Conservation (phyloP, 1,140 invertebrate species). For the Agrilus planipennis region DNA sequence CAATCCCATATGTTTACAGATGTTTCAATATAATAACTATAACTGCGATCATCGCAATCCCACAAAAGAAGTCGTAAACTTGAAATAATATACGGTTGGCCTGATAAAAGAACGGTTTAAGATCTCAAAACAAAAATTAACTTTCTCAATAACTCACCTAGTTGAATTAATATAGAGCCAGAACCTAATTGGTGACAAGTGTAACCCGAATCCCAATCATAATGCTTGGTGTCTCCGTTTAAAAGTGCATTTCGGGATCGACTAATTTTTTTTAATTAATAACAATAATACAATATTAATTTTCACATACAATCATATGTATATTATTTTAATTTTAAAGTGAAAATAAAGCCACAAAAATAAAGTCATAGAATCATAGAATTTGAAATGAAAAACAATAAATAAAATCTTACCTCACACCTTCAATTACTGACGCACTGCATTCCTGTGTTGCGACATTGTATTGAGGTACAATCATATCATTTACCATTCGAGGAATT, state of each 20-base stretch:
- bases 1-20: slow-evolving; percentile 86
- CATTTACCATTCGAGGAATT: slow-evolving; percentile 61
- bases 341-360: too few species aligned
- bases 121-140: background rate
- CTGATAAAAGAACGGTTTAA: slow-evolving; percentile 13
- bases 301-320: too few species aligned
- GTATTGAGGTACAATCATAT: slow-evolving; percentile 69
- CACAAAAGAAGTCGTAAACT: slow-evolving; percentile 88
- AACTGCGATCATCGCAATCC: slow-evolving; percentile 95
- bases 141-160: slow-evolving; percentile 49
- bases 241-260: slow-evolving; percentile 87
- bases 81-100: slow-evolving; percentile 85
- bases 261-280: too few species aligned
- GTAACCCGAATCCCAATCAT: slow-evolving; percentile 98
- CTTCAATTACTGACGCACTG: slow-evolving; percentile 89
- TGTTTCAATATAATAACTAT: slow-evolving; percentile 93
- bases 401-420: slow-evolving; percentile 61
- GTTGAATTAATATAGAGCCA: slow-evolving; percentile 86
- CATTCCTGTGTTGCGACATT: slow-evolving; percentile 87
- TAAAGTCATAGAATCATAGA: too few species aligned
- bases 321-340: too few species aligned
- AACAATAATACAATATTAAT: too few species aligned
- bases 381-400: too few species aligned
- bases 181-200: slow-evolving; percentile 97
- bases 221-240: slow-evolving; percentile 87